Base-by-base conservation (phyloP, 2,888 invertebrate genomes). In the Meloe dianella region DNA sequence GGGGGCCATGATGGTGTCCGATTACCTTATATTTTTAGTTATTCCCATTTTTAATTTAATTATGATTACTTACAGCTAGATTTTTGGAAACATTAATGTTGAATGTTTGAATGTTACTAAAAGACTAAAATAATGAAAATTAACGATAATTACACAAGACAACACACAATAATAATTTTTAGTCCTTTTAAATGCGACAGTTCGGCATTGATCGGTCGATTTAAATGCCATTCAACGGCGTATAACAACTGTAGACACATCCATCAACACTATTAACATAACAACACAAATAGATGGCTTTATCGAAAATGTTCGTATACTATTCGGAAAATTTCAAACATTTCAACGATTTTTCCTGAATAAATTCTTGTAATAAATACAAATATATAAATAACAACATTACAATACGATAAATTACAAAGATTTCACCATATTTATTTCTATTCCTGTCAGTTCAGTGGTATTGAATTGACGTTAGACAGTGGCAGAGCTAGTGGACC, bases 121-220 rank as follows among this genome's bases (percentile, higher is more conserved):
- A 22, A 22, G 51, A 51, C 51, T 51, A 24, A 51, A 51, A 51
- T 51, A 24, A 51, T 51, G 2, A 24, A 22, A 51, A 51, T 51
- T 12, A 22, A 24, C 24, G 51, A 51, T 22, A 51, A 51, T 51
- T 51, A 51, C 51, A 51, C 20, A 22, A 51, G 22, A 51, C 51
- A 51, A 51, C 51, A 51, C 24, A 51, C 22, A 22, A n/a, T 12
- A 27, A 2, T 2, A 27, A 27, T 51, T 51, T 51, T 9, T 12
- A 51, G 51, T 51, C 51, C 51, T 51, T 51, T 51, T 51, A 51
- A 51, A 51, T 51, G 10, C 51, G 5, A 51, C 22, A 24, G 51
- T 51, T 51, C 51, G 51, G 51, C 22, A 51, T 51, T 51, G 51
- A 51, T 51, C 51, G 51, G 51, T 51, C 22, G 51, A 51, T 51